phyloP scores from a whole-genome alignment of 2,113 vertebrate species.

The Phoxinus phoxinus region DNA sequence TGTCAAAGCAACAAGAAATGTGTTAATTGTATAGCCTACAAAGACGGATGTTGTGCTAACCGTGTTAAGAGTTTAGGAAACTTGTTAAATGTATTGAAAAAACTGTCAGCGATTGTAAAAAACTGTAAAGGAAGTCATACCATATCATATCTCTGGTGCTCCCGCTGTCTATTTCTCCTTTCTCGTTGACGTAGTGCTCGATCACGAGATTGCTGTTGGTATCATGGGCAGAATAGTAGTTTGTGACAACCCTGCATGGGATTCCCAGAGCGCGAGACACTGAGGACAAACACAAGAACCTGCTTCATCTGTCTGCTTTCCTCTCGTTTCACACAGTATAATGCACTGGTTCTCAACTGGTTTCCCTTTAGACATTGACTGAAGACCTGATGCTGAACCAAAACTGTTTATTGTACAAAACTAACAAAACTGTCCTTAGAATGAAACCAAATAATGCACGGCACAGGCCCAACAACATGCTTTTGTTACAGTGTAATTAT shows the following conservation, averaged over 20 bases:
- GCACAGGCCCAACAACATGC: not conserved
- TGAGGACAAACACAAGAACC: conserved; percentile 60
- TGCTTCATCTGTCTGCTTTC: not conserved
- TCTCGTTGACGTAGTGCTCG: conserved; percentile 75
- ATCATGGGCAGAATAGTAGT: conserved; percentile 89
- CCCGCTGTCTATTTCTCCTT: conserved; percentile 68
- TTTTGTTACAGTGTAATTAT: too few species aligned
- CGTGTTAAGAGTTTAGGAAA: too few species aligned
- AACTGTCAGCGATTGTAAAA: too few species aligned
- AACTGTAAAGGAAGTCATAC: conserved; percentile 72
- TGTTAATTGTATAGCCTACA: too few species aligned
- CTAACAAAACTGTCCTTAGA: not conserved
- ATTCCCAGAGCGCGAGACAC: conserved; percentile 86
- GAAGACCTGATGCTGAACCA: not conserved
- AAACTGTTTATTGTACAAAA: not conserved
- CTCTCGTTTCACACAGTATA: too few species aligned
- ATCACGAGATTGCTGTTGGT: conserved; percentile 85
- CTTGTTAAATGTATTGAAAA: too few species aligned
- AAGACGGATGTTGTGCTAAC: too few species aligned
- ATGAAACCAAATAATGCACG: not conserved
- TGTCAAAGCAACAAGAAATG: too few species aligned
- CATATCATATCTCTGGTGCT: conserved; percentile 85
- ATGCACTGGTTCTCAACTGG: too few species aligned
- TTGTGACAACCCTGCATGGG: conserved; percentile 87
- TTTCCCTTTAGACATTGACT: not conserved